Evolutionary conservation across 2,888 invertebrate species (phyloP).

Genomic region (Lasioglossum leucozonium): DNA sequence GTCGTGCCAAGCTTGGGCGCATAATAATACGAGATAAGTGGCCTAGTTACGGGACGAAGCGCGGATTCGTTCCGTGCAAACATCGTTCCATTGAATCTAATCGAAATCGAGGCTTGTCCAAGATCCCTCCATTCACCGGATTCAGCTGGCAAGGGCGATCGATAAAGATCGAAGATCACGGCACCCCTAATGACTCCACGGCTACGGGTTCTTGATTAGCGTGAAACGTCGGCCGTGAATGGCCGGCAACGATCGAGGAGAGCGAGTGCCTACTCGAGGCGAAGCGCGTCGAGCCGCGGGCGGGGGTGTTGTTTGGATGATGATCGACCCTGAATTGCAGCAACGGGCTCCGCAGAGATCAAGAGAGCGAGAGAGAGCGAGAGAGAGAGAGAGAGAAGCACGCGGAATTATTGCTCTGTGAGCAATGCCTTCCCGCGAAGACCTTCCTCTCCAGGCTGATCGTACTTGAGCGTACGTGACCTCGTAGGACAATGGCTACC

Average conservation of each 20-base stretch:
- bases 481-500: constrained; percentile 78
- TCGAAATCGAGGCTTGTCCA: background rate
- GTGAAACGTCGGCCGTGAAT: constrained; percentile 42
- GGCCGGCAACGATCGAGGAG: constrained; percentile 43
- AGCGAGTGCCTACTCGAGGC: constrained; percentile 12
- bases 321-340: constrained; percentile 65
- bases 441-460: constrained; percentile 64
- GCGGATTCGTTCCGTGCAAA: background rate
- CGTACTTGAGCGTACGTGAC: constrained; percentile 76
- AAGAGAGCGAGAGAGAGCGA: constrained; percentile 28
- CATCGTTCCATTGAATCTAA: background rate
- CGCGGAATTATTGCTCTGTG: constrained; percentile 68
- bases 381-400: constrained; percentile 21
- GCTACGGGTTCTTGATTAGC: constrained; percentile 23
- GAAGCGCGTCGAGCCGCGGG: constrained; percentile 36
- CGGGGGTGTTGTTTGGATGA: constrained; percentile 72
- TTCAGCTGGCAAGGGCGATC: constrained; percentile 2
- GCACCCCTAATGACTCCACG: constrained; percentile 11
- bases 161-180: constrained; percentile 13
- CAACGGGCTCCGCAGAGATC: constrained; percentile 12
- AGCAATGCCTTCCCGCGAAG: constrained; percentile 56
- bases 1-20: background rate
- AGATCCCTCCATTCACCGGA: background rate
- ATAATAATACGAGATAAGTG: background rate
- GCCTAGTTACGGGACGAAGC: background rate